Base-by-base conservation (phyloP, 2,797 vertebrate genomes). In the Rhinatrema bivittatum region DNA sequence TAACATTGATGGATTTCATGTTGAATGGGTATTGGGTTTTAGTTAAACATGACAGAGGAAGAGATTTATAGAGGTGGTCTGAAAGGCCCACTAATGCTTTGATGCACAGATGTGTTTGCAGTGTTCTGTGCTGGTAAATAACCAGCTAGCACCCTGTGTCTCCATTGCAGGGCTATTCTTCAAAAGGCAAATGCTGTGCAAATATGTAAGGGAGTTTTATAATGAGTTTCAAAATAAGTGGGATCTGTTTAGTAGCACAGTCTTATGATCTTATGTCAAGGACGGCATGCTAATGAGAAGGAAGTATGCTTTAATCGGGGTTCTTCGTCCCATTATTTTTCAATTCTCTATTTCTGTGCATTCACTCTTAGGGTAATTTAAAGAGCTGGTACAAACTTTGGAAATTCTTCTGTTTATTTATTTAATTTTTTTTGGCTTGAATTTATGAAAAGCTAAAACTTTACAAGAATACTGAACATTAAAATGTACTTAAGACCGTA, bases 21-120 rank as follows among this genome's bases (percentile, higher is more conserved):
- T 87, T 86, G 86, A 91, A 91, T 89, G 88, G 80, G 78, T 83
- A 86, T 89, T 89, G 84, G 87, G 80, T 89, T 92, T 91, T 89
- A 86, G 83, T 90, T 88, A 87, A 88, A 88, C 76, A 72, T 76
- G 75, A 82, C 78, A 78, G 74, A 47, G 75, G 59, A 67, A 62
- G 80, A 93, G 84, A 90, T 91, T 88, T 90, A 91, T 90, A 87
- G 78, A 87, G 83, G 55, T 66, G 79, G 78, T 83, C 81, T 74
- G 53, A 83, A 87, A 84, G 79, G 81, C 74, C 78, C 76, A 81
- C 79, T 81, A 83, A 83, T 62, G 83, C 75, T 68, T 74, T 72
- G 56, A 28, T 69, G 42, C 62, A 52, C 62, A 74, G 64, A 70
- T 62, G 51, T 56, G 59, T 70, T 65, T 59, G 55, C 54, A 57